phyloP scores from a whole-genome alignment of 1,140 invertebrate genomes.

The Drosophila bipectinata region DNA sequence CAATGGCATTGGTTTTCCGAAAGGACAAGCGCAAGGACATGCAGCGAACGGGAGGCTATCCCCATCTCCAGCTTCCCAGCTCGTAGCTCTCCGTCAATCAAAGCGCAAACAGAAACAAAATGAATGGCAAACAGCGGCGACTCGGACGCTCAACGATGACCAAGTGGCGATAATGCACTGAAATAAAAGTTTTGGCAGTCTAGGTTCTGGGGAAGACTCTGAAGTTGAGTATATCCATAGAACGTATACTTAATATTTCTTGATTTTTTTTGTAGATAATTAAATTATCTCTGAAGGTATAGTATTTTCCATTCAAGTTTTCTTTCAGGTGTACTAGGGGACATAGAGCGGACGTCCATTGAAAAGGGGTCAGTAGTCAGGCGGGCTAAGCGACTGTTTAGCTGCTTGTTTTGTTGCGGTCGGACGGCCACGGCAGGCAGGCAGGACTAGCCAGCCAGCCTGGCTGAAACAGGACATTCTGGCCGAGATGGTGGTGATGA shows the following conservation, averaged over 20 bases:
- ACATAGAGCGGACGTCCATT: slow-evolving; percentile 67
- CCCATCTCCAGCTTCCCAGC: slow-evolving; percentile 21
- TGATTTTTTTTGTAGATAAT: no score
- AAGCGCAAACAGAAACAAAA: slow-evolving; percentile 82
- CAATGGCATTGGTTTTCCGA: slow-evolving; percentile 68
- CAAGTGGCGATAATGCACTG: slow-evolving; percentile 39
- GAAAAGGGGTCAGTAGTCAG: slow-evolving; percentile 75
- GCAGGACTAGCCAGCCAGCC: slow-evolving; percentile 6
- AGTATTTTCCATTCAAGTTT: neutral
- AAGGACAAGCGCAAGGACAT: slow-evolving; percentile 82
- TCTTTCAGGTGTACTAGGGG: slow-evolving; percentile 17
- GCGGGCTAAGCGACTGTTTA: slow-evolving; percentile 77
- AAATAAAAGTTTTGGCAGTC: no score
- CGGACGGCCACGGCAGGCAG: slow-evolving; percentile 30
- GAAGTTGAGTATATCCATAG: no score
- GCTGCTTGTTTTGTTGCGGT: slow-evolving; percentile 78
- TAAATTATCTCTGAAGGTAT: no score
- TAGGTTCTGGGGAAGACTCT: no score
- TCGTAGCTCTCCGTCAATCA: slow-evolving; percentile 76
- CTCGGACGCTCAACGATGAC: slow-evolving; percentile 41
- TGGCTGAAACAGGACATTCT: slow-evolving; percentile 32
- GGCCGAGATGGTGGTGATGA: slow-evolving; percentile 40
- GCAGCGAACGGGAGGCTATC: slow-evolving; percentile 36
- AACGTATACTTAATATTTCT: no score
- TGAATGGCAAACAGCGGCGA: slow-evolving; percentile 78